phyloP scores from a whole-genome alignment of 2,113 vertebrate species.

The Stegostoma tigrinum region DNA sequence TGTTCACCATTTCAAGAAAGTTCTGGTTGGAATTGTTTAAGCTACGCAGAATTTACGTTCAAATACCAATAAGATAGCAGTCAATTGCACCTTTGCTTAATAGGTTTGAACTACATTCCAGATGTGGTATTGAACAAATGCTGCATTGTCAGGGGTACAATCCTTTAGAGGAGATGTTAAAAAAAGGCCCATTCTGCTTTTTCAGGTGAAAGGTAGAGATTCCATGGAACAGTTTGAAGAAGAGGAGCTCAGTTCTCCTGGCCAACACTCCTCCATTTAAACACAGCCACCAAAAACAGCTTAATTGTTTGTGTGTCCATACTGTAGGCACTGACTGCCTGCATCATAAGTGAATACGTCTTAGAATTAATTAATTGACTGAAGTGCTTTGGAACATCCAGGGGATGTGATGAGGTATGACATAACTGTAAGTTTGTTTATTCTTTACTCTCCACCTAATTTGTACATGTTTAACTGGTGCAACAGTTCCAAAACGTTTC shows the following conservation, averaged over 20 bases:
- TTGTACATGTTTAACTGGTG: not conserved
- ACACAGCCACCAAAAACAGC: not conserved
- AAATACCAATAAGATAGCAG: not conserved
- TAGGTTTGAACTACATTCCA: not conserved
- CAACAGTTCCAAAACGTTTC: not conserved
- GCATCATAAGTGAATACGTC: not conserved
- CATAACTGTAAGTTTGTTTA: conserved; percentile 1
- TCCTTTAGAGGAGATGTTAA: conserved; percentile 1
- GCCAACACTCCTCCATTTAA: not conserved
- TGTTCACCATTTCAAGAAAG: no score
- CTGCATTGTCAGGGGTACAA: not conserved
- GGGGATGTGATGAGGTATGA: not conserved
- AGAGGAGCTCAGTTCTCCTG: conserved; percentile 11
- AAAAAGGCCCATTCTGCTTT: not conserved
- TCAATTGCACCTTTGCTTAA: no score
- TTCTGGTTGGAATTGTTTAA: no score
- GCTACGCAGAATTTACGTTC: not conserved
- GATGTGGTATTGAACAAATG: not conserved
- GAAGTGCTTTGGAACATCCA: conserved; percentile 11
- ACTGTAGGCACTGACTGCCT: not conserved
- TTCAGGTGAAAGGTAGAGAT: not conserved
- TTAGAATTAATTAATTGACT: not conserved
- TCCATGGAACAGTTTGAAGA: conserved; percentile 13
- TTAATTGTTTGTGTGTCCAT: not conserved
- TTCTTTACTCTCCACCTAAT: not conserved